Conservation (phyloP, 2,797 vertebrate genomes). For the Scolopax rusticola region DNA sequence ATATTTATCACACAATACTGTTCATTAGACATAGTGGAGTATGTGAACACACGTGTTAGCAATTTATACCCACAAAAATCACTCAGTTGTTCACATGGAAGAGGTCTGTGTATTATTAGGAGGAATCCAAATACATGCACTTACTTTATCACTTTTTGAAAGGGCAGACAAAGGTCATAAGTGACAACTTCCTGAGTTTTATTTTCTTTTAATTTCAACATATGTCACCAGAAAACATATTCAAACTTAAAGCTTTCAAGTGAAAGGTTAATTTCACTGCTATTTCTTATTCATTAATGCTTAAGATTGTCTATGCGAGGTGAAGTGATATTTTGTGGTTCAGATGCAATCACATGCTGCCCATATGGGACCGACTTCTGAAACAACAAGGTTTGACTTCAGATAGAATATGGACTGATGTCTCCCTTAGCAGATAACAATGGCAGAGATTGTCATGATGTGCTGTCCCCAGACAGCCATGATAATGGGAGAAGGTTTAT, state of each 20-base stretch:
- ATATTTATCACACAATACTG: slow-evolving; percentile 28
- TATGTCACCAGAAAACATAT: background rate
- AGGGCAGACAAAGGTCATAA: background rate
- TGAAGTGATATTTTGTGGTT: background rate
- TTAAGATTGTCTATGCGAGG: background rate
- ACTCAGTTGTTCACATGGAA: slow-evolving; percentile 21
- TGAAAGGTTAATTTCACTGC: background rate
- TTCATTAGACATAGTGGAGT: slow-evolving; percentile 4
- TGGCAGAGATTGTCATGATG: rapidly evolving
- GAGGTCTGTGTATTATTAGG: background rate
- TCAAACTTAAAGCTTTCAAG: background rate
- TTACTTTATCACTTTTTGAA: slow-evolving; percentile 9
- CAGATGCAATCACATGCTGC: background rate
- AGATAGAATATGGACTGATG: background rate
- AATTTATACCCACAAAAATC: background rate
- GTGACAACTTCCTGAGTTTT: background rate
- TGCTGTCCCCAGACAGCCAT: background rate
- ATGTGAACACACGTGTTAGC: slow-evolving; percentile 28
- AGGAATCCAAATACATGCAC: background rate
- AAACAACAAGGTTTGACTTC: background rate
- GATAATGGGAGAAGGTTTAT: background rate
- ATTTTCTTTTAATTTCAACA: background rate
- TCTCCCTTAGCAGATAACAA: rapidly evolving
- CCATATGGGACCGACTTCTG: background rate
- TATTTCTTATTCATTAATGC: background rate